Evolutionary conservation across 2,888 invertebrate genomes (phyloP).

Genomic region (Eilema depressum): DNA sequence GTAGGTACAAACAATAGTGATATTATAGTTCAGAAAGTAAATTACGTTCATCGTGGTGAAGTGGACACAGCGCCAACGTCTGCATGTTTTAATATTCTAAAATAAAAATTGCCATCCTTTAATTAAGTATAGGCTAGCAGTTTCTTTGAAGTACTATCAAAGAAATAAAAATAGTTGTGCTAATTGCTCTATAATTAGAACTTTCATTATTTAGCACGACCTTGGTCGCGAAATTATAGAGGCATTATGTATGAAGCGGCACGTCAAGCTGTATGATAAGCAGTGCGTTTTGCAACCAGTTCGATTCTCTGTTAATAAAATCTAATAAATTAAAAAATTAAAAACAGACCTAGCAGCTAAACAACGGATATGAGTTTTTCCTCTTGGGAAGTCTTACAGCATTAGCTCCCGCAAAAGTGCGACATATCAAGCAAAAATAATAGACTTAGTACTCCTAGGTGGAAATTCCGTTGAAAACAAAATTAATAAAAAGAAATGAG

Average conservation of each 20-base stretch:
- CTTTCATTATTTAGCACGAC: not conserved
- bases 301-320: too few species aligned
- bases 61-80: constrained; percentile 38
- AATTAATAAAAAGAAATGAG: too few species aligned
- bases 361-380: too few species aligned
- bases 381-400: too few species aligned
- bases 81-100: constrained; percentile 34
- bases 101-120: constrained; percentile 46
- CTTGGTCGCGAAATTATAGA: not conserved
- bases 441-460: too few species aligned
- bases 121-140: constrained; percentile 55
- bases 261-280: not conserved
- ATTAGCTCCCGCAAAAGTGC: too few species aligned
- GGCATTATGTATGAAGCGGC: not conserved
- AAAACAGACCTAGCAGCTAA: too few species aligned
- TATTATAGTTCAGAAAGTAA: too few species aligned
- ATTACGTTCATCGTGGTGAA: not conserved
- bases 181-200: constrained; percentile 27
- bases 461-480: too few species aligned
- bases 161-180: constrained; percentile 35
- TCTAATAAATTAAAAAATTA: too few species aligned
- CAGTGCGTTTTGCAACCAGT: not conserved
- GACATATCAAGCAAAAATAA: too few species aligned
- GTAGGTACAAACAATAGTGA: too few species aligned
- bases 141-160: constrained; percentile 46